A percentile compares a stretch with the other conserved stretches of the same genome.
These are phyloP conservation scores for Scaptomyza polygonia DNA, from an alignment of 2,888 invertebrate genomes.

Conservation along the genomic window DNA sequence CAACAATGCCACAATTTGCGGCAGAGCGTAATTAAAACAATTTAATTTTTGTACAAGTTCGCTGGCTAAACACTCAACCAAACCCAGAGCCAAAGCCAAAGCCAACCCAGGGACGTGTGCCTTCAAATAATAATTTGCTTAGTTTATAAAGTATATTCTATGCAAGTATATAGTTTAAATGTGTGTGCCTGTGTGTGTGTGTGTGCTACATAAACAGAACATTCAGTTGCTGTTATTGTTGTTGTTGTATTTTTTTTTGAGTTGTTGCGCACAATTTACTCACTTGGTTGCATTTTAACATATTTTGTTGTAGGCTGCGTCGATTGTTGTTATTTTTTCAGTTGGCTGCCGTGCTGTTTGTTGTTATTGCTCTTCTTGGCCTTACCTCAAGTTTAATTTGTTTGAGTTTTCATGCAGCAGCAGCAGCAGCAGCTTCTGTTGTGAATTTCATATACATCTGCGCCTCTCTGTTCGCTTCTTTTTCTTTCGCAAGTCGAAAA, in stretches of 20 bases:
- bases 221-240: too few relatives aligned
- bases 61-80: constrained; percentile 38
- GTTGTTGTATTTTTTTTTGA: constrained; percentile 39
- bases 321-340: constrained; percentile 77
- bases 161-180: constrained; percentile 1
- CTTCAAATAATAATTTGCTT: constrained; percentile 80
- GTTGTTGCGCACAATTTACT: constrained; percentile 76
- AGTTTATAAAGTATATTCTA: constrained; percentile 70
- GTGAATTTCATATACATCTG: constrained; percentile 78
- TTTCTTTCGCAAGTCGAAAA: constrained; percentile 65
- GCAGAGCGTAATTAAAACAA: constrained; percentile 80
- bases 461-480: constrained; percentile 41
- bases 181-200: constrained; percentile 37
- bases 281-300: constrained; percentile 78
- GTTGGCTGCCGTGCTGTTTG: constrained; percentile 54
- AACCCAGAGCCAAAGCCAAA: constrained; percentile 26
- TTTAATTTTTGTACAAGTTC: constrained; percentile 79
- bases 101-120: constrained; percentile 61
- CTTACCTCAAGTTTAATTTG: constrained; percentile 76
- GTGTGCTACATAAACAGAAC: constrained; percentile 73
- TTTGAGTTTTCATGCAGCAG: constrained; percentile 71
- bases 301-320: constrained; percentile 67
- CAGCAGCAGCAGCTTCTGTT: constrained; percentile 63
- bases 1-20: constrained; percentile 72
- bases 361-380: constrained; percentile 54